Evolutionary conservation across 2,888 invertebrate species (phyloP).

Genomic region (Chrysolina haemoptera): DNA sequence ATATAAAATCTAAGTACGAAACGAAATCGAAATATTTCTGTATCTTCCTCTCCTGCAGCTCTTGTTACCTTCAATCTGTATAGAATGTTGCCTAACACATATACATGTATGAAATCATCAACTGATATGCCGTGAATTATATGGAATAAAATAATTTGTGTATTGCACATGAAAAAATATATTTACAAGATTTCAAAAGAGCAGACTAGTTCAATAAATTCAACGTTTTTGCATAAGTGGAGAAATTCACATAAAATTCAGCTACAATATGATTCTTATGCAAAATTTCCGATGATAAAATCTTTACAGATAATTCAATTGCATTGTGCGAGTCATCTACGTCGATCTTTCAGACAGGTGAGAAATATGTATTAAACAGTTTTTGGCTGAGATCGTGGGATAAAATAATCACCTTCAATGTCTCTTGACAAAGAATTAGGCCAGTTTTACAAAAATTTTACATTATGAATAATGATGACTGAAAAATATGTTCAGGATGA

Average conservation of each 20-base stretch:
- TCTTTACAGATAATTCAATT: not conserved
- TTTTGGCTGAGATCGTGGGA: no score
- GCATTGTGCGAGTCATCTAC: not conserved
- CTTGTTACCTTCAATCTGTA: not conserved
- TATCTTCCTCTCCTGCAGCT: not conserved
- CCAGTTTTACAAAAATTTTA: no score
- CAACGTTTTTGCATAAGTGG: slow-evolving; percentile 8
- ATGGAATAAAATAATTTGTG: not conserved
- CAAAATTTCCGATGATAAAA: slow-evolving; percentile 9
- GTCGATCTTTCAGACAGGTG: not conserved
- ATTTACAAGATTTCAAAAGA: slow-evolving; percentile 16
- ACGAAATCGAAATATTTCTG: no score
- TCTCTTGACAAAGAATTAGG: no score
- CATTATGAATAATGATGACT: no score
- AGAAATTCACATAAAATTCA: slow-evolving; percentile 18
- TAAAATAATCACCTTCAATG: no score
- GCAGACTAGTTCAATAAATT: not conserved
- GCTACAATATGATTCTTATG: slow-evolving; percentile 1
- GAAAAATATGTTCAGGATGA: no score
- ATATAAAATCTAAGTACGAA: no score
- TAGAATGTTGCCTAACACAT: not conserved
- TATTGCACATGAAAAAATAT: not conserved
- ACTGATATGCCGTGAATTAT: not conserved
- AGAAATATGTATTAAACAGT: no score
- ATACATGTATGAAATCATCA: no score